phyloP scores from a whole-genome alignment of 92 coral and sea anemone genomes.

The Desmophyllum pertusum region DNA sequence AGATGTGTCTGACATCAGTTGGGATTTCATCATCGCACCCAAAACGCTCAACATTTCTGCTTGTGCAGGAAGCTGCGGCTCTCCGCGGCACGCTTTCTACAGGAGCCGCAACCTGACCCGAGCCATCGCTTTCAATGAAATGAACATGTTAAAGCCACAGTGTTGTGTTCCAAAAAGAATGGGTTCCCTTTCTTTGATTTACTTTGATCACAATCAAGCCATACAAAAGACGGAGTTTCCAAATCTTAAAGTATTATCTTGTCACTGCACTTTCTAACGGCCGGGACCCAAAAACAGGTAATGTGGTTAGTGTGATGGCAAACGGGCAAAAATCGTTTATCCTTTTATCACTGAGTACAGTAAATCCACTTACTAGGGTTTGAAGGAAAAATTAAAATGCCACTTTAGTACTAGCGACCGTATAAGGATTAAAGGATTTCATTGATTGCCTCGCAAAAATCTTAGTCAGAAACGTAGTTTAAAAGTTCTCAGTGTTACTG shows the following conservation, averaged over 20 bases:
- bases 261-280: neutral
- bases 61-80: slow-evolving; percentile 25
- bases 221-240: neutral
- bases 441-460: neutral
- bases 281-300: neutral
- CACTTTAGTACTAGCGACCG: neutral
- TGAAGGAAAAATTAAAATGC: neutral
- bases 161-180: slow-evolving; percentile 19
- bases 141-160: too few relatives aligned
- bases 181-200: neutral
- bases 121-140: too few relatives aligned
- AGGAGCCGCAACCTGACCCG: neutral
- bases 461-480: neutral
- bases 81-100: neutral
- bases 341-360: too few relatives aligned
- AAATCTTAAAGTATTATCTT: neutral
- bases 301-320: neutral
- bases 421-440: neutral
- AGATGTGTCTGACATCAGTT: neutral
- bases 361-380: too few relatives aligned
- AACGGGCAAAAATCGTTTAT: neutral
- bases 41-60: neutral
- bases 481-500: too few relatives aligned
- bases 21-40: slow-evolving; percentile 14
- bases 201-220: neutral